A percentile compares a stretch with the other conserved stretches of the same genome.
phyloP scores from a whole-genome alignment of 2,113 vertebrate species.

The Smithornis capensis region DNA sequence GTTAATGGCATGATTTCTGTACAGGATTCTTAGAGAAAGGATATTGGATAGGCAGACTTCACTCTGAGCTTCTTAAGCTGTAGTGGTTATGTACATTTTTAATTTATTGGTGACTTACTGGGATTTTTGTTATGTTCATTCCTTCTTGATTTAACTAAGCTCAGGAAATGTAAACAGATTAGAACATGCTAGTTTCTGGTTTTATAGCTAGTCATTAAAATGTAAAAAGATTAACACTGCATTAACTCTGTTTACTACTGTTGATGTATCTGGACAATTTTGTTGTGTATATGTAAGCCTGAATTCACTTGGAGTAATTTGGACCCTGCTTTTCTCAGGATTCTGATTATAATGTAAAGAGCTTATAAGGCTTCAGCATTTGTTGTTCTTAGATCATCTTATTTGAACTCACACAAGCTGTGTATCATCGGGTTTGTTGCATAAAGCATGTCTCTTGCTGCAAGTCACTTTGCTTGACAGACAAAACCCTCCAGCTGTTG shows the following conservation, averaged over 20 bases:
- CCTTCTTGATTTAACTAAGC: constrained; percentile 62
- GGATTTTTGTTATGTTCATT: constrained; percentile 59
- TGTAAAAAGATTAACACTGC: constrained; percentile 52
- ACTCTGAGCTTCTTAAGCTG: neutral
- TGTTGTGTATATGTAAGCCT: constrained; percentile 19
- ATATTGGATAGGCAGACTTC: neutral
- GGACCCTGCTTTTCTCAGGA: constrained; percentile 37
- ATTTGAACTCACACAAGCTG: constrained; percentile 1
- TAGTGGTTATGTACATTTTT: constrained; percentile 20
- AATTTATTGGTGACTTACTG: constrained; percentile 37
- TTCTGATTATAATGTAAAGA: constrained; percentile 38
- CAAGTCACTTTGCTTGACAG: constrained; percentile 48
- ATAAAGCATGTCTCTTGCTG: constrained; percentile 19
- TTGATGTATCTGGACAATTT: constrained; percentile 31
- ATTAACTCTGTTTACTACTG: constrained; percentile 56
- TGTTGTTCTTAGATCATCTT: constrained; percentile 21
- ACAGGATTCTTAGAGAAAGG: neutral
- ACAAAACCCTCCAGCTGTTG: constrained; percentile 57
- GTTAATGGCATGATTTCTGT: neutral
- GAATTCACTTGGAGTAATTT: constrained; percentile 44
- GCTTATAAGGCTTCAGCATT: constrained; percentile 1
- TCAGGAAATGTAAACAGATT: constrained; percentile 68
- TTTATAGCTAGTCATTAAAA: constrained; percentile 61
- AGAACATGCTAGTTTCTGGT: constrained; percentile 53
- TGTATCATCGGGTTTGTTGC: neutral